Evolutionary conservation across 2,113 vertebrate genomes (phyloP).

Genomic region (Sialia sialis): DNA sequence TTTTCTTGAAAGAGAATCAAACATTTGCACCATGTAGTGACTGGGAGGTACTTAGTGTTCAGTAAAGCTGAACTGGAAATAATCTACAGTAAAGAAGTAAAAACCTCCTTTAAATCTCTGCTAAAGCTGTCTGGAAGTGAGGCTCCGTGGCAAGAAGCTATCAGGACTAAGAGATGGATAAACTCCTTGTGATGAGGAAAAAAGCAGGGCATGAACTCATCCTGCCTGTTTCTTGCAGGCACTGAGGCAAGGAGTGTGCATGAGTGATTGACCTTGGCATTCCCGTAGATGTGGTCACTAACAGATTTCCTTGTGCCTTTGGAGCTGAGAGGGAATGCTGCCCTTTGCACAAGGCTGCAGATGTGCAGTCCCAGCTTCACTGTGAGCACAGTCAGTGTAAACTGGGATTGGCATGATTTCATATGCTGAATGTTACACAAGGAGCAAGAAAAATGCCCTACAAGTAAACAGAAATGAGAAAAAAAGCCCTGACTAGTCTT

Average conservation of each 20-base stretch:
- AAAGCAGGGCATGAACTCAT: background rate
- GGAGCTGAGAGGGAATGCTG: background rate
- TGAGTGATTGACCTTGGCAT: background rate
- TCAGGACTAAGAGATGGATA: background rate
- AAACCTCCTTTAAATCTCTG: background rate
- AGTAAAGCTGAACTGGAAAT: background rate
- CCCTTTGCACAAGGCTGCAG: background rate
- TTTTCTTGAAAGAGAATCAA: background rate
- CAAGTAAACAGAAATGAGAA: background rate
- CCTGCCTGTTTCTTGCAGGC: background rate
- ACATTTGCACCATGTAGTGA: background rate
- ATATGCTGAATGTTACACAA: background rate
- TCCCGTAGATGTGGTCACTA: background rate
- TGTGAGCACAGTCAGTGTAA: rapidly evolving
- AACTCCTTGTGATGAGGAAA: background rate
- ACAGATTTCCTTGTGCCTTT: background rate
- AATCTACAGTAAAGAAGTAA: background rate
- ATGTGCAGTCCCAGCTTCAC: background rate
- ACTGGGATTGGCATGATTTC: rapidly evolving
- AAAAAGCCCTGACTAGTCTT: background rate
- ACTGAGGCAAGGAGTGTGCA: background rate
- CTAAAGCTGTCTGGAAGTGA: background rate
- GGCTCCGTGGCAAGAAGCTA: background rate
- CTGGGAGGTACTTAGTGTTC: background rate
- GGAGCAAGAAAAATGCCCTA: background rate